These are phyloP conservation scores for Hirtodrosophila trivittata DNA, from an alignment of 2,888 invertebrate species.

Conservation along the genomic window DNA sequence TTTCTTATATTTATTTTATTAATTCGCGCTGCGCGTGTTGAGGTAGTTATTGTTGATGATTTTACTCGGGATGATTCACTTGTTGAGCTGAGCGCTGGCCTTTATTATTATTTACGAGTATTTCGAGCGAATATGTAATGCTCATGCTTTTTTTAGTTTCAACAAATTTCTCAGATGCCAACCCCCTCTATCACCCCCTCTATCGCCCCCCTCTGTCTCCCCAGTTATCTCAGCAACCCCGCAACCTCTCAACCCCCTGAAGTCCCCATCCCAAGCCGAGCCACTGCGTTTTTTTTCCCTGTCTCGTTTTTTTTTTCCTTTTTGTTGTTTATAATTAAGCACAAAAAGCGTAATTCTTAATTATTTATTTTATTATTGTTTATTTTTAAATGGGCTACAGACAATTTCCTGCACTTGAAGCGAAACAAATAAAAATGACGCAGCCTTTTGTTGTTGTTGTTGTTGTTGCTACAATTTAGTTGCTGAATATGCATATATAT, in stretches of 20 bases:
- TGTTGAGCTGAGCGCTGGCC: conserved; percentile 39
- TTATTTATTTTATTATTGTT: conserved; percentile 81
- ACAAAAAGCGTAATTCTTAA: conserved; percentile 74
- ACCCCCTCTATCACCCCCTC: background rate
- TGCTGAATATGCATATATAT: conserved; percentile 13
- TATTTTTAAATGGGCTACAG: conserved; percentile 81
- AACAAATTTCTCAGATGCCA: conserved; percentile 58
- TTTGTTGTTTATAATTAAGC: conserved; percentile 76
- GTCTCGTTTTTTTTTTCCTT: conserved; percentile 15
- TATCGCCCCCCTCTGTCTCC: no score
- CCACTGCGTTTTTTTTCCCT: conserved; percentile 3
- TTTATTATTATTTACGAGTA: conserved; percentile 26
- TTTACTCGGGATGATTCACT: conserved; percentile 67
- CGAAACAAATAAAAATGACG: conserved; percentile 79
- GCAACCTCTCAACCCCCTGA: no score
- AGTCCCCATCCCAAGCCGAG: no score
- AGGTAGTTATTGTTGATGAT: conserved; percentile 48
- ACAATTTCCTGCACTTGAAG: conserved; percentile 79
- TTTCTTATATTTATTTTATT: conserved; percentile 72
- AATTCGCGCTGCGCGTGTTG: conserved; percentile 67
- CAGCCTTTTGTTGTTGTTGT: conserved; percentile 54
- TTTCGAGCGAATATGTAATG: conserved; percentile 77
- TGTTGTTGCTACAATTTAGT: conserved; percentile 44
- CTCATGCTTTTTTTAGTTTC: conserved; percentile 50
- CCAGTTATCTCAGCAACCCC: no score